Base-by-base conservation (phyloP, 2,113 vertebrate genomes). In the Oriolus oriolus region DNA sequence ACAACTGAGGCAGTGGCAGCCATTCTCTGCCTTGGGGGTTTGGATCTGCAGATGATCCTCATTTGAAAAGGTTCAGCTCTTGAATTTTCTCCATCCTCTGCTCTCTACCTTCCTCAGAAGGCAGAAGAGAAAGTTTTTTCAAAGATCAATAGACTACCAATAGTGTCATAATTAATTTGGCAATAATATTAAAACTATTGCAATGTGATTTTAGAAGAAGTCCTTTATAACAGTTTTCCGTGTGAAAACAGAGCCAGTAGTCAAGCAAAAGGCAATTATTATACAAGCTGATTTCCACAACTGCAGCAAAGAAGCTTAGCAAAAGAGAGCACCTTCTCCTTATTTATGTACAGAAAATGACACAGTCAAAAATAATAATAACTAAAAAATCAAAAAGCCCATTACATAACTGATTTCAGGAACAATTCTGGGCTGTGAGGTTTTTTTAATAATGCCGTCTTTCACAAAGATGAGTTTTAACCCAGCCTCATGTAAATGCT, bases 401-500 rank as follows among this genome's bases (percentile, higher is more conserved):
- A 68, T 41, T 77, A 56, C n/a, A 21, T 81, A 60, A 84, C 37
- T 91, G 39, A 71, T 84, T 78, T 63, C 64, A 87, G 20, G 49
- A 85, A 70, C 61, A 9, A 56, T 75, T 52, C 23, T 65, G 64
- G 24, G n/a, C 33, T 57, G 4, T 35, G 20, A 13, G 6, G 4
- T 26, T 30, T 75, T 74, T 81, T 30, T 3, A 71, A 65, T 53
- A 76, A 74, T 39, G 39, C 37, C 59, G 33, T 27, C 26, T 63
- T 85, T 88, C 61, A 56, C 18, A 71, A 50, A 42, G 75, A 33
- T 49, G 30, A 57, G 26, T 61, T 80, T 89, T 89, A 87, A 85
- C 28, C 31, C 45, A 77, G 52, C 47, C 74, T 52, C 30, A 8
- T 2, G 0, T 66, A 93, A 89, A 74, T 17, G 23, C 27, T 76